phyloP scores from a whole-genome alignment of 2,888 invertebrate species.

The Nezara viridula region DNA sequence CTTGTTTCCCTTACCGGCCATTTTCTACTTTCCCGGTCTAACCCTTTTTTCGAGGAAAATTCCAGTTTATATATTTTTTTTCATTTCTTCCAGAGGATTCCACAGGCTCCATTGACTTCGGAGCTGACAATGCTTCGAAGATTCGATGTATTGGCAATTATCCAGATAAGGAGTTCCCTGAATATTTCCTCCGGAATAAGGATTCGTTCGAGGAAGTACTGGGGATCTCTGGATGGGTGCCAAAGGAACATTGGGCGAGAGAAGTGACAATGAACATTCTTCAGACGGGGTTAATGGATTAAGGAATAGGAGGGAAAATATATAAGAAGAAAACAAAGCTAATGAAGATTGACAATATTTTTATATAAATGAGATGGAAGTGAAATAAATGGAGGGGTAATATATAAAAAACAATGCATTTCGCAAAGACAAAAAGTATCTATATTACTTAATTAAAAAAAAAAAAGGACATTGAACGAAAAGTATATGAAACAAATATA shows the following conservation, averaged over 20 bases:
- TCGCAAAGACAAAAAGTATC: too few relatives aligned
- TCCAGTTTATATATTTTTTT: background rate
- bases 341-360: too few relatives aligned
- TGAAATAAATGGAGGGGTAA: too few relatives aligned
- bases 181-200: constrained; percentile 6
- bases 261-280: background rate
- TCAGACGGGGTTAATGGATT: background rate
- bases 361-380: too few relatives aligned
- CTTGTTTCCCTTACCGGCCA: background rate
- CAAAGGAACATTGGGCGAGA: background rate
- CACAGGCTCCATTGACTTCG: background rate
- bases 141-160: constrained; percentile 41
- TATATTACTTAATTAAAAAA: too few relatives aligned
- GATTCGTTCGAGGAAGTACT: constrained; percentile 5
- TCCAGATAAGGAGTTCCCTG: constrained; percentile 8
- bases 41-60: background rate
- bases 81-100: background rate
- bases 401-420: too few relatives aligned
- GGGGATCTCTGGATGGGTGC: background rate
- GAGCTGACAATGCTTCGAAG: background rate
- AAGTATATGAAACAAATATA: too few relatives aligned
- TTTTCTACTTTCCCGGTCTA: background rate
- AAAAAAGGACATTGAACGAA: too few relatives aligned
- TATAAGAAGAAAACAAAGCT: background rate
- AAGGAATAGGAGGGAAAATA: background rate